phyloP scores from a whole-genome alignment of 2,888 invertebrate genomes.

The Drosophila kanekoi region DNA sequence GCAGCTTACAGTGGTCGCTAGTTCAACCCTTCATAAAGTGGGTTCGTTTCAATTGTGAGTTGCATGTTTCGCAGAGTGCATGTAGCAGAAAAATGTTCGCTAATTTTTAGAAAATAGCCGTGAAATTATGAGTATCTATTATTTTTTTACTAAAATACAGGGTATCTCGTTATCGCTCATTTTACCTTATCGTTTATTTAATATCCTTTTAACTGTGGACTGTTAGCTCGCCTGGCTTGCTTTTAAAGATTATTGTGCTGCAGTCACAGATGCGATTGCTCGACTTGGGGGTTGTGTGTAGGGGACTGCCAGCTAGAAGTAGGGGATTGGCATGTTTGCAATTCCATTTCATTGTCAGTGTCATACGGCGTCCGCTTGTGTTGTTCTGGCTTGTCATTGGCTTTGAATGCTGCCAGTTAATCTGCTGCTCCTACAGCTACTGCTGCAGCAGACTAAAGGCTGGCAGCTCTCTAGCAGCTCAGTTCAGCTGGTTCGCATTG shows the following conservation, averaged over 20 bases:
- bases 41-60: too few species aligned
- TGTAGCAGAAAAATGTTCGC: too few species aligned
- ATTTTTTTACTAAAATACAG: constrained; percentile 11
- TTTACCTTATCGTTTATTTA: neutral
- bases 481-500: constrained; percentile 30
- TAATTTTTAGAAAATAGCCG: too few species aligned
- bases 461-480: constrained; percentile 14
- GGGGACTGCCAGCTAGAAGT: constrained; percentile 9
- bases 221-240: constrained; percentile 47
- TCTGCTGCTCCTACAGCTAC: constrained; percentile 26
- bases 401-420: constrained; percentile 67
- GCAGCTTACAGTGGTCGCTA: too few species aligned
- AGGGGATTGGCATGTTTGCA: constrained; percentile 52
- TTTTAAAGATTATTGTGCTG: constrained; percentile 57
- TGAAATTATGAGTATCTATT: too few species aligned
- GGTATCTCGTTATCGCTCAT: constrained; percentile 8
- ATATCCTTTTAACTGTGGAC: constrained; percentile 34
- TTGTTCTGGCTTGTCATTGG: constrained; percentile 56
- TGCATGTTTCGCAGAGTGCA: too few species aligned
- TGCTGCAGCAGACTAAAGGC: constrained; percentile 3
- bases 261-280: constrained; percentile 47
- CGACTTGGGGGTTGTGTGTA: constrained; percentile 11
- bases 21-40: too few species aligned
- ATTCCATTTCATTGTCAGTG: constrained; percentile 81
- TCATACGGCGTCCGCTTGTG: constrained; percentile 50